Percentiles rank a stretch among this genome's conserved stretches.
Evolutionary conservation across 1,140 invertebrate species (phyloP).

Genomic region (Nephila pilipes): DNA sequence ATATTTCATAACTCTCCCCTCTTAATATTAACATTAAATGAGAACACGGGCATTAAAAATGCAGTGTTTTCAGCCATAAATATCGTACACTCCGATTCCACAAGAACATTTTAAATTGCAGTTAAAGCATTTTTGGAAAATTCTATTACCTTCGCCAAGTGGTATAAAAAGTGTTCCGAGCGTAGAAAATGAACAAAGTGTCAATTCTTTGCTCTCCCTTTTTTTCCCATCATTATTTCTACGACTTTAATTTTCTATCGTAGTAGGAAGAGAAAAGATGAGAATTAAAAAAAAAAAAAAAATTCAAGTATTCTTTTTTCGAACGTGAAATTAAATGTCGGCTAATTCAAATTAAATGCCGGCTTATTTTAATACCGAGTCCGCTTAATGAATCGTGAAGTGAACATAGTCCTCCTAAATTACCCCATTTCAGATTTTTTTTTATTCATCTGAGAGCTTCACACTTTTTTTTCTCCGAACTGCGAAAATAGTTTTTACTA

Average conservation of each 20-base stretch:
- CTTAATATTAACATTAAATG: neutral
- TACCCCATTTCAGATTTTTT: conserved; percentile 69
- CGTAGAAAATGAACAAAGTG: conserved; percentile 70
- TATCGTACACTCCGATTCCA: neutral
- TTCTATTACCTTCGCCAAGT: conserved; percentile 54
- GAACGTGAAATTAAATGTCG: conserved; percentile 70
- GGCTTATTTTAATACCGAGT: conserved; percentile 68
- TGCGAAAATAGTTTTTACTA: conserved; percentile 57
- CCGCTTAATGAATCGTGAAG: conserved; percentile 70
- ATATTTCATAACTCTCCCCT: neutral
- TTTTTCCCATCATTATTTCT: conserved; percentile 36
- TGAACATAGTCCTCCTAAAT: conserved; percentile 66
- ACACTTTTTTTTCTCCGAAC: conserved; percentile 44
- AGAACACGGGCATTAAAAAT: neutral
- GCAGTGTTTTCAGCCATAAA: conserved; percentile 5
- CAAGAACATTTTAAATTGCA: conserved; percentile 53
- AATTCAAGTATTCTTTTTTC: conserved; percentile 1
- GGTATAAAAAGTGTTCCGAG: conserved; percentile 17
- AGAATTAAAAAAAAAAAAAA: conserved; percentile 46
- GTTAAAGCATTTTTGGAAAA: conserved; percentile 63
- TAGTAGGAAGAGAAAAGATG: conserved; percentile 3
- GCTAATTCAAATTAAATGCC: conserved; percentile 75
- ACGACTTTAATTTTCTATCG: conserved; percentile 71
- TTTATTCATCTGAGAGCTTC: conserved; percentile 35
- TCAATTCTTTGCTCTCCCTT: conserved; percentile 51